These are phyloP conservation scores for Siphlonurus alternatus DNA, from an alignment of 2,888 invertebrate genomes.

Conservation along the genomic window DNA sequence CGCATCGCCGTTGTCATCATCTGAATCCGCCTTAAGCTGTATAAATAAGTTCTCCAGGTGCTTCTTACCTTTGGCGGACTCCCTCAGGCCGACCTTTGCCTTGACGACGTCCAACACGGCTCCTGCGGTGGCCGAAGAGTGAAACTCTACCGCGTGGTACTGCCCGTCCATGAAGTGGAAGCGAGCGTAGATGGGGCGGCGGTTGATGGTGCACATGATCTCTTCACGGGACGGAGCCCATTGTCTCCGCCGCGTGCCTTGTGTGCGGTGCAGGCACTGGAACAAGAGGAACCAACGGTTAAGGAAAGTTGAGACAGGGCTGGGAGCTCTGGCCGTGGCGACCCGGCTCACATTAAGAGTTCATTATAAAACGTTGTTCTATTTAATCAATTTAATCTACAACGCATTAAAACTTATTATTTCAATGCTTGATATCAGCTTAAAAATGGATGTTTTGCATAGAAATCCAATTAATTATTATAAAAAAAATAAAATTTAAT, in stretches of 20 bases:
- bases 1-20: too few species aligned
- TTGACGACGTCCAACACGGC: constrained; percentile 78
- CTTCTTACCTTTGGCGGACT: constrained; percentile 48
- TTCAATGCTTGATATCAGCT: too few species aligned
- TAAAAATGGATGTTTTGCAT: too few species aligned
- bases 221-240: constrained; percentile 87
- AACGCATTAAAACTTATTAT: too few species aligned
- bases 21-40: neutral
- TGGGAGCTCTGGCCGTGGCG: neutral
- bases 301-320: neutral
- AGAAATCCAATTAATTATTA: too few species aligned
- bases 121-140: constrained; percentile 79
- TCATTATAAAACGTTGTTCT: neutral
- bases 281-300: constrained; percentile 15
- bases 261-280: constrained; percentile 54
- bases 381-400: too few species aligned
- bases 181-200: constrained; percentile 77
- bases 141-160: constrained; percentile 88
- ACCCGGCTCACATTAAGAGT: neutral
- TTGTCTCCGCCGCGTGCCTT: constrained; percentile 50
- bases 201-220: constrained; percentile 79
- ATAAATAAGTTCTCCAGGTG: too few species aligned
- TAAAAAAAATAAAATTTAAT: too few species aligned
- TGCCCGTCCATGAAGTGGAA: constrained; percentile 89
- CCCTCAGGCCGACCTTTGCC: constrained; percentile 72